Conservation (phyloP, 2,888 invertebrate genomes). For the Trichacis sp. region DNA sequence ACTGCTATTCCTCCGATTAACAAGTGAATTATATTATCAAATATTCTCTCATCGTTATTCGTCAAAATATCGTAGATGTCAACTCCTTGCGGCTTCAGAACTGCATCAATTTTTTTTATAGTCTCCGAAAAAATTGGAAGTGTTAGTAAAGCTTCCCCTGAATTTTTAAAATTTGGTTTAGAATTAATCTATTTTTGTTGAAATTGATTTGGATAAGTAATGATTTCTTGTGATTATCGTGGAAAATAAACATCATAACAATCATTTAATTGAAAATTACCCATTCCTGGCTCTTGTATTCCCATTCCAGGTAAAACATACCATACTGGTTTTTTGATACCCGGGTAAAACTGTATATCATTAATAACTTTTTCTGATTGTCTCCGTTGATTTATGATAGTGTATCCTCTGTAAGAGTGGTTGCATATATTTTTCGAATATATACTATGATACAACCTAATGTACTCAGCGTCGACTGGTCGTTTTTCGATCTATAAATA, state of each 20-base stretch:
- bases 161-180: too few species aligned
- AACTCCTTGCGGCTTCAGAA: too few species aligned
- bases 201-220: not conserved
- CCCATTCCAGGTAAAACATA: slow-evolving; percentile 93
- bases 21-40: slow-evolving; percentile 77
- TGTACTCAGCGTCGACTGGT: slow-evolving; percentile 75
- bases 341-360: slow-evolving; percentile 75
- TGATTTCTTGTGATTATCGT: too few species aligned
- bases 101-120: too few species aligned
- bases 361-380: slow-evolving; percentile 65
- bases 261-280: slow-evolving; percentile 63
- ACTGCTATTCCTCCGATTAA: slow-evolving; percentile 81
- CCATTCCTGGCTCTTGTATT: slow-evolving; percentile 90
- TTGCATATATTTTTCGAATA: slow-evolving; percentile 72
- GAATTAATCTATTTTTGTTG: too few species aligned
- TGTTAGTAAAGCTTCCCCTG: too few species aligned
- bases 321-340: slow-evolving; percentile 80
- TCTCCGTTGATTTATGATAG: slow-evolving; percentile 70
- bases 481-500: slow-evolving; percentile 69
- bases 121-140: too few species aligned
- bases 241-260: too few species aligned
- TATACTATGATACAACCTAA: slow-evolving; percentile 74
- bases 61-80: too few species aligned
- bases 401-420: slow-evolving; percentile 83
- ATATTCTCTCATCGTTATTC: too few species aligned